These are phyloP conservation scores for Stenolophus ochropezus DNA, from an alignment of 2,888 invertebrate species.

Conservation along the genomic window DNA sequence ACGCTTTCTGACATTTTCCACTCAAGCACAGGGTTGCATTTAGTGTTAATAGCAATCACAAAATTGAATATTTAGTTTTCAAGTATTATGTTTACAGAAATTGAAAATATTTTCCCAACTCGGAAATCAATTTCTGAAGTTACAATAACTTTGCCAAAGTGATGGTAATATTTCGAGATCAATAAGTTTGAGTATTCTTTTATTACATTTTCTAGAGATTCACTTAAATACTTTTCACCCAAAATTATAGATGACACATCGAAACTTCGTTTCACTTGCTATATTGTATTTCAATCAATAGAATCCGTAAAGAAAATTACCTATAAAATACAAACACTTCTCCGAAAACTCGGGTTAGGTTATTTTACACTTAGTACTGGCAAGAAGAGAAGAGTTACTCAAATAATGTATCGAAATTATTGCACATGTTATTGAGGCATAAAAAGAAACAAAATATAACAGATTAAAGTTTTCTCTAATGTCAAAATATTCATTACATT, in stretches of 20 bases:
- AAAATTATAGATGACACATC: constrained; percentile 28
- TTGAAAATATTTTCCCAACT: too few relatives aligned
- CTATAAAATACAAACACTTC: too few relatives aligned
- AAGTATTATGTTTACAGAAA: neutral
- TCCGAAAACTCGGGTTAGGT: too few relatives aligned
- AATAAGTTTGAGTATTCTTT: constrained; percentile 12
- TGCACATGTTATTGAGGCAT: too few relatives aligned
- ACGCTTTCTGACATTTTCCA: neutral
- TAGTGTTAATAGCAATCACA: neutral
- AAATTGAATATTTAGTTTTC: neutral
- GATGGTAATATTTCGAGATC: constrained; percentile 3
- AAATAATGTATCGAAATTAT: too few relatives aligned
- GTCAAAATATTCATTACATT: too few relatives aligned
- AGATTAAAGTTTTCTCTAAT: too few relatives aligned
- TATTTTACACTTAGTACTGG: too few relatives aligned
- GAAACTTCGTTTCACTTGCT: constrained; percentile 12
- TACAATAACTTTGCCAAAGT: neutral
- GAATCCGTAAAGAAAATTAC: too few relatives aligned
- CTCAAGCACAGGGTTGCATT: neutral
- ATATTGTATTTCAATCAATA: constrained; percentile 36
- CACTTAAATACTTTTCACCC: neutral
- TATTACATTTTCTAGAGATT: neutral
- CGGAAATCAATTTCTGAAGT: neutral
- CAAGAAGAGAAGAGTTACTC: too few relatives aligned
- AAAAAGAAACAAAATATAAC: too few relatives aligned